A percentile compares a stretch with the other conserved stretches of the same genome.
phyloP scores from a whole-genome alignment of 2,113 vertebrate genomes.

The Apistogramma diplotaenia region DNA sequence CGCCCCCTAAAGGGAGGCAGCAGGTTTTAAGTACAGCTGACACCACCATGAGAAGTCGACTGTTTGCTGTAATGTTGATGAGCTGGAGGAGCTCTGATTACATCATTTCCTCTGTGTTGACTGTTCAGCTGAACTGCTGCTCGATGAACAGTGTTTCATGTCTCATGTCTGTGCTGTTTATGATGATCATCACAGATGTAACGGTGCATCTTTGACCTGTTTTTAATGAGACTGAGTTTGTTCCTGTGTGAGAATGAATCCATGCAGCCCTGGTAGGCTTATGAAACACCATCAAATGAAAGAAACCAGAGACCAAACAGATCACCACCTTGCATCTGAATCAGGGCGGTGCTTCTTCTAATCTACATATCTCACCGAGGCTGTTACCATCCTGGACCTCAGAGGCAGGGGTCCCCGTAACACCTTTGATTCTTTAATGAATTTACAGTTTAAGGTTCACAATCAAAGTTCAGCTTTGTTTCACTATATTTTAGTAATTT shows the following conservation, averaged over 20 bases:
- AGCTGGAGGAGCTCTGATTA: neutral
- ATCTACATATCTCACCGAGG: neutral
- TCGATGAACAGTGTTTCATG: neutral
- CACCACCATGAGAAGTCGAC: neutral
- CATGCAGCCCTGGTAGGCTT: neutral
- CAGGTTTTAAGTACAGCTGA: neutral
- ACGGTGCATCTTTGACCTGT: accelerated
- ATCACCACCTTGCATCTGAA: no score
- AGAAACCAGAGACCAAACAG: accelerated
- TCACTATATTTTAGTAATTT: neutral
- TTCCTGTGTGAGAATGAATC: neutral
- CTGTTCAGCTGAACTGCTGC: neutral
- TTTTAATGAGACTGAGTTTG: neutral
- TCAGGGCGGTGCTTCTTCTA: accelerated
- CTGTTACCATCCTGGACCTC: neutral
- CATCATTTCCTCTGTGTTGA: neutral
- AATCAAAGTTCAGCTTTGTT: neutral
- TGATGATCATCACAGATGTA: neutral
- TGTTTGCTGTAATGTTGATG: neutral
- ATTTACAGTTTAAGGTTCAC: neutral
- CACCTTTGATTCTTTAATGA: neutral
- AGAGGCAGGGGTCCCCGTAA: neutral
- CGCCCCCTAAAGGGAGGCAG: neutral
- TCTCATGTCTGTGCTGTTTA: neutral
- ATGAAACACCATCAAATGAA: neutral